Base-by-base conservation (phyloP, 2,797 vertebrate species). In the Darevskia mixta region DNA sequence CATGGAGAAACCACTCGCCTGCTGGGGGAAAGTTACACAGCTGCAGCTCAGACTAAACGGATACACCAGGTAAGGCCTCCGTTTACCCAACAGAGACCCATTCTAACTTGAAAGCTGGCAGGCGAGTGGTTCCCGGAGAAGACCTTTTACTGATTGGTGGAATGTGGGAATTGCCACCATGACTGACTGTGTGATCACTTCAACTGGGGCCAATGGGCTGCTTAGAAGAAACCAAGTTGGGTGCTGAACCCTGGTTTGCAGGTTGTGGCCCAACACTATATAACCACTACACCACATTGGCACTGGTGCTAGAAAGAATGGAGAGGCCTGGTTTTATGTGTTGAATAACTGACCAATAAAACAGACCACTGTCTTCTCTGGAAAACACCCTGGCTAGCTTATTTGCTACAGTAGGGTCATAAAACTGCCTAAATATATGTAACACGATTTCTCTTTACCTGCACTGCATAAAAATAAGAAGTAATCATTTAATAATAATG, bases 1-100 rank as follows among this genome's bases (percentile, higher is more conserved):
- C 87, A 88, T 4, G 87, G 87, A 32, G 55, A 78, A 72, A 88
- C 87, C 49, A 88, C 87, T 72, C 45, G 87, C 17, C 45, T 88
- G 64, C 35, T 88, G 32, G 75, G 20, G 79, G 87, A 88, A 84
- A 84, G 76, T 45, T 61, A 88, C 29, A 72, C 82, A 64, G 82
- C 81, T 43, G 75, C 29, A 27, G 64, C 75, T 43, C 87, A 88
- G 29, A 49, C 45, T 25, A 71, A 83, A 79, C 69, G 87, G 29
- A 71, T 88, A 61, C 87, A 88, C 29, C 82, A 84, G 76, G 82
- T 88, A 27, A 79, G 66, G 1, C 11, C 29, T 79, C 32, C 29
- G 3, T 79, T 27, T 64, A 55, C 49, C 13, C 13, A 55, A 55
- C 13, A 27, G 23, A 27, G 58, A 25, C 66, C 4, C 1, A 17